Base-by-base conservation (phyloP, 2,888 invertebrate genomes). In the Calliscelio sp. region DNA sequence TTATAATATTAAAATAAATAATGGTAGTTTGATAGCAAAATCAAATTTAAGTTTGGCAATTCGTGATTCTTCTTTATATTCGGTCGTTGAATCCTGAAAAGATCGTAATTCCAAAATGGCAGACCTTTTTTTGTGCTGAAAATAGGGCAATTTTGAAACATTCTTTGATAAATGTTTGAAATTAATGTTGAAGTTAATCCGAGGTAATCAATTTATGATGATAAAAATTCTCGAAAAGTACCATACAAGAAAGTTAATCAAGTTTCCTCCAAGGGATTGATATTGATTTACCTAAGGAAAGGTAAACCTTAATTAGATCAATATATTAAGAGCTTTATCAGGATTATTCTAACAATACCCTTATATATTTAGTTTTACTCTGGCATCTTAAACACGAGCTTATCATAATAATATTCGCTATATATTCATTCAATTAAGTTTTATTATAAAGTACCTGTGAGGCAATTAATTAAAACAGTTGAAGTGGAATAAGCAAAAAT, bases 291-390 rank as follows among this genome's bases (percentile, higher is more conserved):
- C 28, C 51, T 20, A 46, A 57, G 46, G 25, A 44, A 70, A 61
- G 46, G 35, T 59, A 22, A 35, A 41, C 32, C 46, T 71, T 71
- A 61, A 63, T 71, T 71, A 44, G 59, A 59, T 59, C 46, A 59
- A 59, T 59, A 59, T 71, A 59, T 59, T 71, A 46, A 32, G 49
- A 49, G 59, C 59, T 71, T 71, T 57, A 71, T 57, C 55, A 57
- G 70, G 70, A 71, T 71, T 55, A 68, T 55, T 53, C 24, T 16
- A 55, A 55, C 55, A 38, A 66, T 66, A 35, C 16, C 22, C n/a
- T 5, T n/a, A 55, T 53, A 24, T 55, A 55, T 55, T 32, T 32
- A 32, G 53, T 55, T 55, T 28, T 32, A 32, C 32, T 20, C 0
- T 32, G 16, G 14, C 32, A 55, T 32, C 24, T 55, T 28, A 55